A percentile compares a stretch with the other conserved stretches of the same genome.
Evolutionary conservation across 2,888 invertebrate genomes (phyloP).

Genomic region (Drosophila paracracens): DNA sequence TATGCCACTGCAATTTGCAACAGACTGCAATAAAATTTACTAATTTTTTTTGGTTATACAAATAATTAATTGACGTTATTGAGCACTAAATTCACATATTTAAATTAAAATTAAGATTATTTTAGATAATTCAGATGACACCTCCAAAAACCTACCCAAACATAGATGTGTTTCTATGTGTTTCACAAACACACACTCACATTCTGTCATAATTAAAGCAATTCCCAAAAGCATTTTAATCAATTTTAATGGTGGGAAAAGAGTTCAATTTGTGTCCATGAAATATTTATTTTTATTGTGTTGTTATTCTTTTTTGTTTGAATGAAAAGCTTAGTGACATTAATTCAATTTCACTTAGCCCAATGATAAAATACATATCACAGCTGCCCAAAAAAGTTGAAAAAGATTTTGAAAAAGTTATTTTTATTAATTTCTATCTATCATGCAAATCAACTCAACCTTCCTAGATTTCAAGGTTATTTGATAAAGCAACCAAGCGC

Average conservation of each 20-base stretch:
- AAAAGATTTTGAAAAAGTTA: background rate
- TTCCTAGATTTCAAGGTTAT: constrained; percentile 3
- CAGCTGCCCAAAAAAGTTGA: background rate
- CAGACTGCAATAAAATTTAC: constrained; percentile 9
- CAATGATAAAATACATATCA: background rate
- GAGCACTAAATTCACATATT: constrained; percentile 15
- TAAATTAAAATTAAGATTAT: constrained; percentile 15
- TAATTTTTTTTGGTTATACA: background rate
- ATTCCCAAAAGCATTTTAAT: constrained; percentile 26
- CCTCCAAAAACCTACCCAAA: constrained; percentile 3
- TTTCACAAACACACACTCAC: background rate
- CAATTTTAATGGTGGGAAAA: constrained; percentile 2
- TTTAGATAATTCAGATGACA: constrained; percentile 27
- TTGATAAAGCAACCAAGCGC: constrained; percentile 12
- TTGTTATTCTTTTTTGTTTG: background rate
- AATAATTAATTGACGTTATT: constrained; percentile 8
- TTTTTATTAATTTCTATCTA: background rate
- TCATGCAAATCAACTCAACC: background rate
- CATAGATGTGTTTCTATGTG: background rate
- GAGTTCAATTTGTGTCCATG: background rate
- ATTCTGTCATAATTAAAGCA: constrained; percentile 11
- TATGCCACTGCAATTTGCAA: constrained; percentile 28
- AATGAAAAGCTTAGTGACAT: background rate
- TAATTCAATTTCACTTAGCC: background rate
- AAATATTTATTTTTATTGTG: background rate